These are phyloP conservation scores for Halocaridina rubra DNA, from an alignment of 2,888 invertebrate genomes.

Conservation along the genomic window DNA sequence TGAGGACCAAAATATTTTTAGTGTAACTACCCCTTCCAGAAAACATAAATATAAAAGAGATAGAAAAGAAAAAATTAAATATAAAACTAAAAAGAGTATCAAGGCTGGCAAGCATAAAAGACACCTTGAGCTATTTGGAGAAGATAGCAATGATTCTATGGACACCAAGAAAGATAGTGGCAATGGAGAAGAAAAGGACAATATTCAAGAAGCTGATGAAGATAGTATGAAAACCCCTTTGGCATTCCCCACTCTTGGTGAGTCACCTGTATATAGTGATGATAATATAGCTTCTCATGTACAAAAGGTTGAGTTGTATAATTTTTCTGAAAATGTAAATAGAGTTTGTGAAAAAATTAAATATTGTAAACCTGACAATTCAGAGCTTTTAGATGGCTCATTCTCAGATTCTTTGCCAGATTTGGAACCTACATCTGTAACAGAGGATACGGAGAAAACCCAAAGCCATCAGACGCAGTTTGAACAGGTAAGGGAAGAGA, in stretches of 20 bases:
- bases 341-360: constrained; percentile 19
- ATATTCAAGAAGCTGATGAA: neutral
- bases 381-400: constrained; percentile 1
- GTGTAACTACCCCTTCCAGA: constrained; percentile 1
- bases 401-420: constrained; percentile 34
- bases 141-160: constrained; percentile 43
- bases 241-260: constrained; percentile 10
- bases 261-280: constrained; percentile 5
- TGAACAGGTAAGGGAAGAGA: too few species aligned
- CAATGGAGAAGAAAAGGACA: neutral
- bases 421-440: neutral
- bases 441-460: neutral
- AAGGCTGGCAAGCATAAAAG: constrained; percentile 39
- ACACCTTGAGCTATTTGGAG: constrained; percentile 44
- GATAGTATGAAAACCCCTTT: neutral
- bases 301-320: neutral
- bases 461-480: too few species aligned
- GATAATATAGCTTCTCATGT: neutral
- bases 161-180: neutral
- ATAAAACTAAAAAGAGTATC: constrained; percentile 5
- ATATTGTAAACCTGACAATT: neutral
- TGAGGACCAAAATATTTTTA: constrained; percentile 19
- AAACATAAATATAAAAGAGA: constrained; percentile 48
- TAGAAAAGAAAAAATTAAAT: constrained; percentile 29
- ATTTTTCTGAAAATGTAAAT: neutral